Conservation (phyloP, 2,113 vertebrate species). For the Colistium nudipinnis region DNA sequence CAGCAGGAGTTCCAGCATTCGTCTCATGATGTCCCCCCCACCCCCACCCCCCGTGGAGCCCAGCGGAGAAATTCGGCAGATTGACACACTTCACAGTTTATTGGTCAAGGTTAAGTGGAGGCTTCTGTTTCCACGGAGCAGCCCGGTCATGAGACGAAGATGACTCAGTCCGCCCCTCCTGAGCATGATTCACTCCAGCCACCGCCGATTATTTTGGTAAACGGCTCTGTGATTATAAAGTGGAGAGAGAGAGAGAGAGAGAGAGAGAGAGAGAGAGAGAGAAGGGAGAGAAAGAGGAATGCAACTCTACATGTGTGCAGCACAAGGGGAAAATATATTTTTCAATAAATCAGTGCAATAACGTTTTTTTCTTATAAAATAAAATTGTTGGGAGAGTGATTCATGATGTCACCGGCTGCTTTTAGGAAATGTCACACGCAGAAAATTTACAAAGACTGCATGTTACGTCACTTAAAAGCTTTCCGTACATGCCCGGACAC, state of each 20-base stretch:
- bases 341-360: too few species aligned
- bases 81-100: constrained; percentile 56
- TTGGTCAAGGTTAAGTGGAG: constrained; percentile 53
- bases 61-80: constrained; percentile 43
- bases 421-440: constrained; percentile 38
- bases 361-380: too few species aligned
- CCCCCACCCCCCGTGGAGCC: not conserved
- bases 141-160: constrained; percentile 47
- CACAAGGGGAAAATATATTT: too few species aligned
- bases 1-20: constrained; percentile 20
- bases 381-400: constrained; percentile 11
- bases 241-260: not conserved
- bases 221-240: constrained; percentile 31
- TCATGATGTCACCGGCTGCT: constrained; percentile 17
- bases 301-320: not conserved
- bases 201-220: not conserved
- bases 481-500: constrained; percentile 7
- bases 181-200: constrained; percentile 11
- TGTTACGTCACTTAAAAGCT: constrained; percentile 54
- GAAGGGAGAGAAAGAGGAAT: too few species aligned
- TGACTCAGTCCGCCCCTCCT: constrained; percentile 66
- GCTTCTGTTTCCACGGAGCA: constrained; percentile 50
- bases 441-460: constrained; percentile 9
- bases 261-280: not conserved
- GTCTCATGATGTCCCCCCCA: not conserved